Evolutionary conservation across 2,113 vertebrate genomes (phyloP), one percentile per base, ranked within the genome.

Genomic region (Cyanocitta stelleri): DNA sequence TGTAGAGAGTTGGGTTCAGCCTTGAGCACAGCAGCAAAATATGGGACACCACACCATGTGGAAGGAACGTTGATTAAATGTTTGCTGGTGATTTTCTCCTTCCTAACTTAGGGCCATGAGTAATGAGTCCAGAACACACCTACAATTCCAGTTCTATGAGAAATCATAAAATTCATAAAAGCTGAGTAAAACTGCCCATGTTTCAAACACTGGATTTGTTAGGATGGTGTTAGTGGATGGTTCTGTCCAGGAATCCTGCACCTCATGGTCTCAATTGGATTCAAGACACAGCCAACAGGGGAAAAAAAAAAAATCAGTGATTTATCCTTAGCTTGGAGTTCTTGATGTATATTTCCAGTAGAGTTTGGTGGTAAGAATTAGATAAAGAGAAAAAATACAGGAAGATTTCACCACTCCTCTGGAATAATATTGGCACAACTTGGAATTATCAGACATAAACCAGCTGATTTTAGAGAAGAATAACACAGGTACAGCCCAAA

Each of bases 221-320:
- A 9, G 22, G 33, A 49, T 10, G 19, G 21, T 64, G 44, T 68
- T 63, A n/a, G 26, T 29, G 49, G 39, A 52, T 52, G 30, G 44
- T 11, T 85, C 51, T 90, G 16, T 10, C 16, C 41, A 11, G 16
- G 68, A 93, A 39, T 74, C 44, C 44, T 82, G 23, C 18, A 63
- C 30, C 11, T 82, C 32, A 6, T 32, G 37, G 13, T 52, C 88
- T 72, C 33, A 49, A 0, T 0, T 74, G n/a, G 27, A 44, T 51
- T 74, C 4, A 44, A 27, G 10, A 43, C 15, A 85, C 30, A 3
- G 7, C 5, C 23, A 75, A 85, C 41, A 29, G 12, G 12, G 3
- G 35, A 30, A 32, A 69, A 51, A 39, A 48, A 55, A 37, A 26
- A n/a, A 16, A 2, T 0, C 1, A 0, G 5, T n/a, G 20, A 16